Conservation (phyloP, 2,888 invertebrate species). For the Teleiodes luculella region DNA sequence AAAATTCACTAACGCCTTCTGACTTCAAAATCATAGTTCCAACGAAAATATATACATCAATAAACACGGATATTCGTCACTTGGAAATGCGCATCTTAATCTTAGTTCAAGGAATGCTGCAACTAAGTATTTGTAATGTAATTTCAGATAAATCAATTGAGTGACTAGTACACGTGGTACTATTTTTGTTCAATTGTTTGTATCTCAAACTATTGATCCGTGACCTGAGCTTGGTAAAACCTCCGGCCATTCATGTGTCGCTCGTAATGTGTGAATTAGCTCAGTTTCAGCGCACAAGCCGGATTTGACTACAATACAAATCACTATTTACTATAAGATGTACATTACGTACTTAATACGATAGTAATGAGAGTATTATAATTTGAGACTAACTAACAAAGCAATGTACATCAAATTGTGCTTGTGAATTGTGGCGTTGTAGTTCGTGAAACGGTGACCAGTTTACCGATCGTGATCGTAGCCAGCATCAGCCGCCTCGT, state of each 20-base stretch:
- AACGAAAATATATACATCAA: too few relatives aligned
- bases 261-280: conserved; percentile 62
- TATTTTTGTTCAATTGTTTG: conserved; percentile 32
- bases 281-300: conserved; percentile 65
- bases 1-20: too few relatives aligned
- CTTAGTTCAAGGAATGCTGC: background rate
- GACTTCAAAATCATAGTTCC: too few relatives aligned
- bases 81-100: background rate
- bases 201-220: conserved; percentile 27
- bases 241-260: conserved; percentile 60
- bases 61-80: background rate
- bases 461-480: conserved; percentile 42
- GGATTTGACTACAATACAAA: too few relatives aligned
- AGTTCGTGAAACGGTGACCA: too few relatives aligned
- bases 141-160: background rate
- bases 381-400: too few relatives aligned
- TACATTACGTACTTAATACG: too few relatives aligned
- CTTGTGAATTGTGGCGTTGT: too few relatives aligned
- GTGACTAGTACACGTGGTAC: conserved; percentile 20
- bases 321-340: too few relatives aligned
- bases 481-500: conserved; percentile 44
- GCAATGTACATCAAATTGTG: too few relatives aligned
- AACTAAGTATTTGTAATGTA: background rate
- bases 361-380: too few relatives aligned
- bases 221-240: conserved; percentile 49